These are phyloP conservation scores for Arenicola marina DNA, from an alignment of 2,888 invertebrate genomes.

Conservation along the genomic window DNA sequence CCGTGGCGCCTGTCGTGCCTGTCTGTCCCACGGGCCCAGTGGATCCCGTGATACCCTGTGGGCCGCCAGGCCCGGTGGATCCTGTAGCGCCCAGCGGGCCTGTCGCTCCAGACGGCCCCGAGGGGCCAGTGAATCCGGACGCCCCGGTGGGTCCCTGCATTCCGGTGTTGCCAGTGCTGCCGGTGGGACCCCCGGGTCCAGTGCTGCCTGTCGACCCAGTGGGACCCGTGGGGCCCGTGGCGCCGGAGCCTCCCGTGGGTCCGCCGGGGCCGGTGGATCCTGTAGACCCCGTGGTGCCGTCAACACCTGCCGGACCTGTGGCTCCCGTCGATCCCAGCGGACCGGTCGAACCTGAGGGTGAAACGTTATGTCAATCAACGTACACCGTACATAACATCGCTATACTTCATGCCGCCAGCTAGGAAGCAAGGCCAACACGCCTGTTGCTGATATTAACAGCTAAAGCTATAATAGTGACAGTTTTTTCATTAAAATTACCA, in stretches of 20 bases:
- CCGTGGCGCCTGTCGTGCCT: conserved; percentile 19
- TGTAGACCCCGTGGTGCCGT: conserved; percentile 12
- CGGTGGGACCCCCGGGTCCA: conserved; percentile 6
- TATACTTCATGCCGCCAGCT: too few relatives aligned
- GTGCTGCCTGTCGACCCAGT: conserved; percentile 7
- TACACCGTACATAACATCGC: too few relatives aligned
- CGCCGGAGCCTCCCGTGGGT: conserved; percentile 16
- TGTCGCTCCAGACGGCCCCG: conserved; percentile 5
- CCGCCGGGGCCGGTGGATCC: conserved; percentile 18
- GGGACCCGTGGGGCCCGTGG: conserved; percentile 14
- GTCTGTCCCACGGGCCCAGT: conserved; percentile 11
- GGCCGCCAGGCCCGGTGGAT: conserved; percentile 4
- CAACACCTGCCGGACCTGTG: conserved; percentile 9
- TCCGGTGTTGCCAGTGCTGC: conserved; percentile 8
- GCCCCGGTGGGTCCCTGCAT: conserved; percentile 3
- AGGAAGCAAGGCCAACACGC: too few relatives aligned
- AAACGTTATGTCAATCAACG: conserved; percentile 6
- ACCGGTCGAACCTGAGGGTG: conserved; percentile 4
- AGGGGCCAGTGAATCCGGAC: neutral
- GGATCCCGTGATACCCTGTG: conserved; percentile 10
- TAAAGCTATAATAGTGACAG: neutral
- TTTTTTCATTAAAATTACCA: too few relatives aligned
- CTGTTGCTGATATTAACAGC: neutral
- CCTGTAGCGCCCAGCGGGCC: conserved; percentile 9
- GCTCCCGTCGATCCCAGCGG: conserved; percentile 1